Percentiles rank a stretch among this genome's conserved stretches.
phyloP scores from a whole-genome alignment of 2,888 invertebrate genomes.

The Papilio protenor region DNA sequence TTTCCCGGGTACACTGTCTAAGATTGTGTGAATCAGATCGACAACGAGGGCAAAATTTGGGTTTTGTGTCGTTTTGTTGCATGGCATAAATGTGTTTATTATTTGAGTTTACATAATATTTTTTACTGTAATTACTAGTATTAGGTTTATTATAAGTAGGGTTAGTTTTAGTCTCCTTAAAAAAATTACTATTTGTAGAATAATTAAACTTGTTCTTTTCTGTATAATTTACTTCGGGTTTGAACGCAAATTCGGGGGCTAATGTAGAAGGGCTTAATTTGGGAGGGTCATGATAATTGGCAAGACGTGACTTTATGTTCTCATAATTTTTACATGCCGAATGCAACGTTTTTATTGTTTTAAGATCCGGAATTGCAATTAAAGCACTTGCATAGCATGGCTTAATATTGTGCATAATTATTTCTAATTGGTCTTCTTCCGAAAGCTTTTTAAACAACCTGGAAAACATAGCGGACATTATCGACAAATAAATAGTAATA shows the following conservation, averaged over 20 bases:
- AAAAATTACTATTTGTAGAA: neutral
- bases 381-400: neutral
- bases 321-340: conserved; percentile 1
- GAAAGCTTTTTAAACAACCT: neutral
- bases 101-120: neutral
- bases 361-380: conserved; percentile 5
- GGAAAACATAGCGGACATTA: conserved; percentile 1
- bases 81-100: neutral
- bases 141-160: neutral
- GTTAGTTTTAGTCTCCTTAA: neutral
- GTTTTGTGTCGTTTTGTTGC: neutral
- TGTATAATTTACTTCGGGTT: neutral
- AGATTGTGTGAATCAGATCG: no score
- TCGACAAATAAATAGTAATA: conserved; percentile 2
- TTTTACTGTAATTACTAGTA: conserved; percentile 4
- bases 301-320: conserved; percentile 5
- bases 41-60: neutral
- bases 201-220: neutral
- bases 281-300: neutral
- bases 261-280: neutral
- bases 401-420: conserved; percentile 4
- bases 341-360: neutral
- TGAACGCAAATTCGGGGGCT: conserved; percentile 1
- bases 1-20: no score
- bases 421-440: neutral